These are phyloP conservation scores for Euphydryas editha DNA, from an alignment of 2,888 invertebrate genomes.

Conservation along the genomic window DNA sequence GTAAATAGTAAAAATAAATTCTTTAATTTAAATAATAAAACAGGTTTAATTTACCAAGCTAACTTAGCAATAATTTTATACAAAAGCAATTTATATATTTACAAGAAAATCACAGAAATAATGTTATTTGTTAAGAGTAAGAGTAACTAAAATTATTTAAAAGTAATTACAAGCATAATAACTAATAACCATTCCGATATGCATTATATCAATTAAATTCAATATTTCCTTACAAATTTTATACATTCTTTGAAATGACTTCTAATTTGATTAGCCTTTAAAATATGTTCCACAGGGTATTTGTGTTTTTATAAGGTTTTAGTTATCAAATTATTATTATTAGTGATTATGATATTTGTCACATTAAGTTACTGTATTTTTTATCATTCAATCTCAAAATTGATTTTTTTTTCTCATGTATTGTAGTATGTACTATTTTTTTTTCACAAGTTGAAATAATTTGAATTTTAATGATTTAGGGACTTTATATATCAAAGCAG, in stretches of 20 bases:
- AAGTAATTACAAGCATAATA: slow-evolving; percentile 5
- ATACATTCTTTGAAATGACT: slow-evolving; percentile 14
- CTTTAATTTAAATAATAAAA: slow-evolving; percentile 33
- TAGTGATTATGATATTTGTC: neutral
- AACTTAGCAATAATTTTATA: slow-evolving; percentile 58
- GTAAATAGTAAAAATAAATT: slow-evolving; percentile 26
- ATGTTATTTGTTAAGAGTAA: slow-evolving; percentile 17
- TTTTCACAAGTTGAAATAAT: too few species aligned
- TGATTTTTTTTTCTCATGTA: too few species aligned
- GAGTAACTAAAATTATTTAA: slow-evolving; percentile 15
- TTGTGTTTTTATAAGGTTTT: neutral
- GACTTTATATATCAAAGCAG: too few species aligned
- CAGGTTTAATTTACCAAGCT: slow-evolving; percentile 49
- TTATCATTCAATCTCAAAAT: too few species aligned
- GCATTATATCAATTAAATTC: neutral
- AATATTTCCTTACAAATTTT: slow-evolving; percentile 1
- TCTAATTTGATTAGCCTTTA: slow-evolving; percentile 2
- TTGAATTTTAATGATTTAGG: too few species aligned
- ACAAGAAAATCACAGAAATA: slow-evolving; percentile 70
- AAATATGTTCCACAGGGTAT: neutral
- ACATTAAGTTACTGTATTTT: neutral
- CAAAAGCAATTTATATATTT: slow-evolving; percentile 62
- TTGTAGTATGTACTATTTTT: too few species aligned
- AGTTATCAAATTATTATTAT: neutral
- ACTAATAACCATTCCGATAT: neutral